Base-by-base conservation (phyloP, 2,113 vertebrate genomes). In the Crotalus horridus region DNA sequence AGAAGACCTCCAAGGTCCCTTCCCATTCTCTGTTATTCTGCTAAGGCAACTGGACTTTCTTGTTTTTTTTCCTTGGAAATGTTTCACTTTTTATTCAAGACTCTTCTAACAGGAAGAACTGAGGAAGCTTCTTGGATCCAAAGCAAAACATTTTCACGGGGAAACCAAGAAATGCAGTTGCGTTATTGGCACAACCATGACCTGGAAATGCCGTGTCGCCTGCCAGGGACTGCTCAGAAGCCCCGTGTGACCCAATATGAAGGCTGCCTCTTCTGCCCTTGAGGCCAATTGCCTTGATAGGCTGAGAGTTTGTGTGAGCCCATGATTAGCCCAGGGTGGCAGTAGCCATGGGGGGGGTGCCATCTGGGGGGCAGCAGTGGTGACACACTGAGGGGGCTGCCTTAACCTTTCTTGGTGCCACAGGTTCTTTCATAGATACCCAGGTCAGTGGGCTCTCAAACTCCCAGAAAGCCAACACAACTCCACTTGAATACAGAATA, bases 231-330 rank as follows among this genome's bases (percentile, higher is more conserved):
- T 6, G 5, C 0, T n/a, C 64, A 69, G 64, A 17, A 15, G 64
- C 29, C 64, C 4, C 5, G 2, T 1, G 2, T 5, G 29, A 15
- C 64, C 64, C 13, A 17, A 9, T 0, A 2, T 3, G 26, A 48
- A 87, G 13, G 6, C 12, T 20, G 6, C 8, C 26, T 2, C 13
- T 29, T 17, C 26, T 3, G 87, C n/a, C 21, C 11, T 2, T 0
- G 1, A 23, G 29, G n/a, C 15, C 17, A 21, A 33, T n/a, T n/a
- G 29, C 26, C 87, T 21, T 1, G 17, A 39, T 1, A 13, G 51
- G 4, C 29, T 6, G 12, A n/a, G 61, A 6, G 61, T 12, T n/a
- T 15, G 29, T 69, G 1, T 69, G 12, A 33, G n/a, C 12, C 6
- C 4, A 0, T 1, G 29, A 15, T 69, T n/a, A 15, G 61, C 61